phyloP scores from a whole-genome alignment of 2,888 invertebrate genomes.

The Lottia scabra region DNA sequence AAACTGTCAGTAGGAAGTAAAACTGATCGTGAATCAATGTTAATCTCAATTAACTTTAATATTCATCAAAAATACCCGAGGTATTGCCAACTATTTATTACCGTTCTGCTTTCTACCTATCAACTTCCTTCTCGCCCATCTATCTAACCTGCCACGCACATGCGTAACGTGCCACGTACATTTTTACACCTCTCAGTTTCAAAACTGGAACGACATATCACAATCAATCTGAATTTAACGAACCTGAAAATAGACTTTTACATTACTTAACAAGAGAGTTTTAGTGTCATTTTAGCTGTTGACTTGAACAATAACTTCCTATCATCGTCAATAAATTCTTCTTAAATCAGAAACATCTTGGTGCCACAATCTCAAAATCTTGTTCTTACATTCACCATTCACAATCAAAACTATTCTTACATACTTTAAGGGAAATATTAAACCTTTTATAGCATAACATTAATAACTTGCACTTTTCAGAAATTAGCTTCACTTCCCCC shows the following conservation, averaged over 20 bases:
- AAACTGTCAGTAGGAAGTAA: neutral
- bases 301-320: too few species aligned
- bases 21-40: neutral
- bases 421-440: too few species aligned
- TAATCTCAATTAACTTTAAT: neutral
- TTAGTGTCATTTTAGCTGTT: neutral
- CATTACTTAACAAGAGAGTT: neutral
- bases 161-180: neutral
- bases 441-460: too few species aligned
- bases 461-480: too few species aligned
- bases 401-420: too few species aligned
- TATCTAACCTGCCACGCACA: neutral
- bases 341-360: too few species aligned
- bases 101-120: neutral
- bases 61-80: neutral
- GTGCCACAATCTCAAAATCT: too few species aligned
- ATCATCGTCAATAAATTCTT: too few species aligned
- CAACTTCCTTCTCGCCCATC: neutral
- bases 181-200: neutral
- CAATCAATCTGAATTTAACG: neutral
- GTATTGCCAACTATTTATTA: conserved; percentile 3
- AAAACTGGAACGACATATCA: neutral
- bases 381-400: too few species aligned
- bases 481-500: too few species aligned
- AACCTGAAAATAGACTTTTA: neutral